phyloP scores from a whole-genome alignment of 1,140 invertebrate species.

The Diorhabda carinulata region DNA sequence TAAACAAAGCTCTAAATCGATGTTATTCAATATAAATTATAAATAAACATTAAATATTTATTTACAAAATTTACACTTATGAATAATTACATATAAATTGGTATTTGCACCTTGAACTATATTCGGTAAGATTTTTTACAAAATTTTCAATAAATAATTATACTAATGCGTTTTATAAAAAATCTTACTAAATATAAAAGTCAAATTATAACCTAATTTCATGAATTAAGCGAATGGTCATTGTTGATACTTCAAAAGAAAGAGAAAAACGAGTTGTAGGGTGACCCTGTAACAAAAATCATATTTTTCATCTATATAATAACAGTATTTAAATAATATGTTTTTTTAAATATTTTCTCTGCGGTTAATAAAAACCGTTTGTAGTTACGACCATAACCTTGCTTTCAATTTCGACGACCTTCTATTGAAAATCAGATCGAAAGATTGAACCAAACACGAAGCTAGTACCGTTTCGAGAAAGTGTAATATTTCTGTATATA shows the following conservation, averaged over 20 bases:
- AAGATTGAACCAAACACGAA: neutral
- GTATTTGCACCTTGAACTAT: neutral
- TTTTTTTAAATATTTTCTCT: too few relatives aligned
- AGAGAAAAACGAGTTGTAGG: conserved; percentile 9
- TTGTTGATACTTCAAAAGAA: neutral
- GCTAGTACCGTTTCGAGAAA: neutral
- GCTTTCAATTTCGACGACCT: conserved; percentile 14
- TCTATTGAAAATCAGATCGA: neutral
- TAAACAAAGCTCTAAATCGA: too few relatives aligned
- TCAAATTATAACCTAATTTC: too few relatives aligned
- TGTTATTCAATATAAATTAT: too few relatives aligned
- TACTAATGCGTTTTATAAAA: too few relatives aligned
- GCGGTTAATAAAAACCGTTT: too few relatives aligned
- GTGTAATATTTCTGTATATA: too few relatives aligned
- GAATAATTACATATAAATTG: neutral
- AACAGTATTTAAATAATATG: too few relatives aligned
- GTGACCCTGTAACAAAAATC: conserved; percentile 8
- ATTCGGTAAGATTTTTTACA: too few relatives aligned
- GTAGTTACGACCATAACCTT: conserved; percentile 9
- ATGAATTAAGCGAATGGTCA: neutral
- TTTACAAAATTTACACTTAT: neutral
- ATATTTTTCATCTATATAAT: neutral
- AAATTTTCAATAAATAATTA: too few relatives aligned
- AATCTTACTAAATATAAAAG: too few relatives aligned
- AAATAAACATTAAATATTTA: neutral